Base-by-base conservation (phyloP, 1,140 invertebrate species). In the Drosophila watanabei region DNA sequence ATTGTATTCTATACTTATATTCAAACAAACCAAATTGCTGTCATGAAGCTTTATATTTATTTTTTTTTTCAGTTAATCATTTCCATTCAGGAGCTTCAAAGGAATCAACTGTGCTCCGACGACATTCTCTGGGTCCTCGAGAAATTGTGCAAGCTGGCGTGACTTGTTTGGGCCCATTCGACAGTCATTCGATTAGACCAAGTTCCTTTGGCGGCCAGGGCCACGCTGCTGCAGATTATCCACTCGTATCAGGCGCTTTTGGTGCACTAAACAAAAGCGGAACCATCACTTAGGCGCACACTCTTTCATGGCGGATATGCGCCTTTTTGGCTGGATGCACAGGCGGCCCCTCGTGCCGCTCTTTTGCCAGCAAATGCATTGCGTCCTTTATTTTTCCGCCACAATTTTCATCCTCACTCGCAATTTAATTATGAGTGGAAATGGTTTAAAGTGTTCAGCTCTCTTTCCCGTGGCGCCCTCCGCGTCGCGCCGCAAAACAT, bases 391-490 rank as follows among this genome's bases (percentile, higher is more conserved):
- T 14, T 63, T 46, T 45, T 52, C 43, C 57, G 41, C 39, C 48
- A 48, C 52, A 71, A 62, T 64, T 68, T 57, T 39, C 70, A 61
- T 59, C 58, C 65, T 76, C 63, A 66, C 62, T 82, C 54, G 48
- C 57, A 86, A 75, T 85, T 86, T 65, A 83, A 83, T 88, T 72
- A 83, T 52, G 56, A 37, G 58, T 56, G 66, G 37, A 78, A 78
- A 84, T 64, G 68, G 61, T 41, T 71, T 71, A 51, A 64, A 64
- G 51, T 41, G 46, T 72, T 41, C 45, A 28, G 39, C 33, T 41
- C 41, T n/a, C 30, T 24, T 51, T 37, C n/a, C n/a, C n/a, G n/a
- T n/a, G n/a, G n/a, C n/a, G n/a, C n/a, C n/a, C n/a, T n/a, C 24
- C 14, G 11, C 2, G 48, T n/a, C 8, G 14, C 6, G 52, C 24